Percentiles rank a stretch among this genome's conserved stretches.
Evolutionary conservation across 2,797 vertebrate species (phyloP).

Genomic region (Hydrocynus forskahlii): DNA sequence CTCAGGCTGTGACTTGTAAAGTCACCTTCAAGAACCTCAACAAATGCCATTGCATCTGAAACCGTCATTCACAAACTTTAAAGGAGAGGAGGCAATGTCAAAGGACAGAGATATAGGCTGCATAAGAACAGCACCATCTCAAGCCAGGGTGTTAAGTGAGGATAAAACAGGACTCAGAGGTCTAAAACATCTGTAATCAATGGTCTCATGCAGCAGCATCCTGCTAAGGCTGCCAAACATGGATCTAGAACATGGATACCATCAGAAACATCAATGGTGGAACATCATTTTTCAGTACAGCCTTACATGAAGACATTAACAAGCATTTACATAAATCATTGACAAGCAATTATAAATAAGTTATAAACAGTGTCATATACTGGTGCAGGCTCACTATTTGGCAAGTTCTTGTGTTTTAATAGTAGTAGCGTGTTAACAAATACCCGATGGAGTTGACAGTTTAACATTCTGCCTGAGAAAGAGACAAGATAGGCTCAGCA

Average conservation of each 20-base stretch:
- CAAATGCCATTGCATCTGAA: conserved; percentile 30
- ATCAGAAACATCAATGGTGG: not conserved
- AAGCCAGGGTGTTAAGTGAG: conserved; percentile 20
- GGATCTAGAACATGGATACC: conserved; percentile 7
- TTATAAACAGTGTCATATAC: no score
- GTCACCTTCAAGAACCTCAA: conserved; percentile 31
- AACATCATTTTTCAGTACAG: no score
- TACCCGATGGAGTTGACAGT: no score
- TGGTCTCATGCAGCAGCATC: not conserved
- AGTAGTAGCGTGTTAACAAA: no score
- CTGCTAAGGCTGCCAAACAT: not conserved
- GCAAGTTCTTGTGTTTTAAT: no score
- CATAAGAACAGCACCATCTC: conserved; percentile 21
- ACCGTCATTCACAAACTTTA: conserved; percentile 47
- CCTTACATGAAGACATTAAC: no score
- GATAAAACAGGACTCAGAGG: not conserved
- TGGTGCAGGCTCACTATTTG: no score
- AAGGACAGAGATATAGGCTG: conserved; percentile 33
- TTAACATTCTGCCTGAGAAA: no score
- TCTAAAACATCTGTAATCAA: conserved; percentile 15
- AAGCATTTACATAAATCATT: no score
- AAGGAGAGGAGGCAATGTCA: conserved; percentile 33
- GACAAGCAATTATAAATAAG: no score
- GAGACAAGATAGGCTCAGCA: no score
- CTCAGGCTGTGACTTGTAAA: conserved; percentile 37